Evolutionary conservation across 2,888 invertebrate genomes (phyloP).

Genomic region (Embidobia sp.): DNA sequence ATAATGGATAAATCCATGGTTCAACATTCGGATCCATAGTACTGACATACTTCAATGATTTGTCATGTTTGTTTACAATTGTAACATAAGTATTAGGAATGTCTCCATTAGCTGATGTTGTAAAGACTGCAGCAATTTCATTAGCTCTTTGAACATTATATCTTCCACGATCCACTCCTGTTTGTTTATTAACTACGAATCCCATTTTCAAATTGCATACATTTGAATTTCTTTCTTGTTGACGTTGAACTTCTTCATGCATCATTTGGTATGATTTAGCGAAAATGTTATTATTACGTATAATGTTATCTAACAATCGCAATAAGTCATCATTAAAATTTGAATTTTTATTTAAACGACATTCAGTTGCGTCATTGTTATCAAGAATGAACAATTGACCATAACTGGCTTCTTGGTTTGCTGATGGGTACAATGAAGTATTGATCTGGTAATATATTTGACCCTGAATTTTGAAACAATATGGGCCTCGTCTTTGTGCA

Average conservation of each 20-base stretch:
- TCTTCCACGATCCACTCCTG: conserved; percentile 48
- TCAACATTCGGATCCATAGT: conserved; percentile 10
- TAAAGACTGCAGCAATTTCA: conserved; percentile 58
- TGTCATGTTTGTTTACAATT: conserved; percentile 56
- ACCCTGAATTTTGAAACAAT: conserved; percentile 14
- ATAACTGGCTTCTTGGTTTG: conserved; percentile 10
- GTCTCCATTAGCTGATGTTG: conserved; percentile 62
- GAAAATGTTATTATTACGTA: background rate
- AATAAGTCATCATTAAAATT: conserved; percentile 43
- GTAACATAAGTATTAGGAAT: conserved; percentile 64
- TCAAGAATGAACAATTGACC: conserved; percentile 60
- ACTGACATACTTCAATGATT: conserved; percentile 51
- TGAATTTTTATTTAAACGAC: conserved; percentile 16
- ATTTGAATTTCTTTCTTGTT: conserved; percentile 3
- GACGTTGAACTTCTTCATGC: conserved; percentile 48
- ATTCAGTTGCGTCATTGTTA: conserved; percentile 45
- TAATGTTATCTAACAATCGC: conserved; percentile 38
- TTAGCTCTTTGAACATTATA: conserved; percentile 31
- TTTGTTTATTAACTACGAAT: conserved; percentile 61
- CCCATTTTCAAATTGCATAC: conserved; percentile 37
- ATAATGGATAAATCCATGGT: conserved; percentile 13
- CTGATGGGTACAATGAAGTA: conserved; percentile 30
- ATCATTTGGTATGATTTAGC: conserved; percentile 52
- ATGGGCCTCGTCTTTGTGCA: conserved; percentile 11
- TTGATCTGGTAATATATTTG: conserved; percentile 21